Conservation (phyloP, 2,888 invertebrate genomes). For the Petrophora chlorosata region DNA sequence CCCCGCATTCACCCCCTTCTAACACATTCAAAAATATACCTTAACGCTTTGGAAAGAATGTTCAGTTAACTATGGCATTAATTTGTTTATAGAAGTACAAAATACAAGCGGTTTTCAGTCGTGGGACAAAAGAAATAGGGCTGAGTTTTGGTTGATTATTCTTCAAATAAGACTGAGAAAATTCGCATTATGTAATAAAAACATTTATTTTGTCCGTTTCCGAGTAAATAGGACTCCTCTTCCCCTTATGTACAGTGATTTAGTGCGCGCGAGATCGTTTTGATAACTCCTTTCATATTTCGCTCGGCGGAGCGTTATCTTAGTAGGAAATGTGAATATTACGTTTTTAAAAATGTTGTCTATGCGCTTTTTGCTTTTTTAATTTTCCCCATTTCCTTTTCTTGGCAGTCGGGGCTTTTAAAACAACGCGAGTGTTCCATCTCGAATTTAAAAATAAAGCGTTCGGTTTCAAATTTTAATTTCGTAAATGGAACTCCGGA, state of each 20-base stretch:
- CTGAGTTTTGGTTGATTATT: constrained; percentile 36
- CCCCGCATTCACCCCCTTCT: constrained; percentile 53
- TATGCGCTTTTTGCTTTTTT: constrained; percentile 44
- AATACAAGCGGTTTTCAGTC: constrained; percentile 44
- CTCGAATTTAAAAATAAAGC: constrained; percentile 33
- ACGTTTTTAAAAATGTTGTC: constrained; percentile 60
- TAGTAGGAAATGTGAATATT: constrained; percentile 74
- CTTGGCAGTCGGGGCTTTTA: constrained; percentile 44
- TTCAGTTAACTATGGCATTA: constrained; percentile 33
- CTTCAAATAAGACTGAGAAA: constrained; percentile 73
- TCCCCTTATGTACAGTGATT: constrained; percentile 82
- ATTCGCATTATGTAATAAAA: constrained; percentile 82
- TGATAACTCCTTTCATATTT: constrained; percentile 82
- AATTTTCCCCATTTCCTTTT: constrained; percentile 49
- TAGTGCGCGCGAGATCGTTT: constrained; percentile 81
- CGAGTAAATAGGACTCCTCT: constrained; percentile 79
- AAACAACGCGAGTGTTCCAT: constrained; percentile 40
- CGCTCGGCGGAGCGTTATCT: constrained; percentile 77
- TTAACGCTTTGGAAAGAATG: constrained; percentile 39
- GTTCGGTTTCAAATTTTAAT: constrained; percentile 36
- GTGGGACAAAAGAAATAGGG: constrained; percentile 41
- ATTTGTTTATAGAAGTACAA: background rate
- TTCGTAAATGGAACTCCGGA: constrained; percentile 36
- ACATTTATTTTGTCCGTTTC: constrained; percentile 83
- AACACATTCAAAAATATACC: constrained; percentile 46